phyloP scores from a whole-genome alignment of 2,113 vertebrate species.

The Cricetomys ansorgei region DNA sequence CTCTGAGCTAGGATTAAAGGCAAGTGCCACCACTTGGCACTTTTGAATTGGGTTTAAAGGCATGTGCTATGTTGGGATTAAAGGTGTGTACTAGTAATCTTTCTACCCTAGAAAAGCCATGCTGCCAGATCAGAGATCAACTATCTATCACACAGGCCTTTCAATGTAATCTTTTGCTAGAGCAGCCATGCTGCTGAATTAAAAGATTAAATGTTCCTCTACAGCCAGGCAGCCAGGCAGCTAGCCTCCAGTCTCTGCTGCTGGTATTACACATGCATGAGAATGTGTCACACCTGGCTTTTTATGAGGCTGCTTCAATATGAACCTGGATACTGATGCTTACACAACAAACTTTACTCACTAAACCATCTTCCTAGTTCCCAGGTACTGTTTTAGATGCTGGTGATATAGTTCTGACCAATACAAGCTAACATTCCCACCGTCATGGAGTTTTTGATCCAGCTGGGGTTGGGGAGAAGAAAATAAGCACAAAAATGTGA shows the following conservation, averaged over 20 bases:
- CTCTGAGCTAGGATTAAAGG: too few relatives aligned
- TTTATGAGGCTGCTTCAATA: background rate
- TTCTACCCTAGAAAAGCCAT: too few relatives aligned
- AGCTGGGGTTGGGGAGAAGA: background rate
- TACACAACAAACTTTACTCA: background rate
- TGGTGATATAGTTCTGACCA: background rate
- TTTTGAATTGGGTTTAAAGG: too few relatives aligned
- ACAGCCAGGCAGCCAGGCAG: background rate
- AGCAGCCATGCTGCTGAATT: too few relatives aligned
- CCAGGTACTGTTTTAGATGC: background rate
- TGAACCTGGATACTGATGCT: background rate
- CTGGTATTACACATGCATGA: background rate
- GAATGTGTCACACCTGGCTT: background rate
- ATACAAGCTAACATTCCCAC: background rate
- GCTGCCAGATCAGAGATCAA: too few relatives aligned
- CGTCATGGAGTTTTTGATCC: background rate
- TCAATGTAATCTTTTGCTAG: too few relatives aligned
- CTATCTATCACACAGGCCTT: too few relatives aligned
- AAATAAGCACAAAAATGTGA: constrained; percentile 28
- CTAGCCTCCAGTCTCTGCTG: background rate
- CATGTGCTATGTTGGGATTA: too few relatives aligned
- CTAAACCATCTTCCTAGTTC: background rate
- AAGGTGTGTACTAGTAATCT: too few relatives aligned
- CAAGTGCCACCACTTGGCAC: too few relatives aligned
- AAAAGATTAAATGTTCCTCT: too few relatives aligned